Evolutionary conservation across 2,888 invertebrate genomes (phyloP).

Genomic region (Ryuthela nishihirai): DNA sequence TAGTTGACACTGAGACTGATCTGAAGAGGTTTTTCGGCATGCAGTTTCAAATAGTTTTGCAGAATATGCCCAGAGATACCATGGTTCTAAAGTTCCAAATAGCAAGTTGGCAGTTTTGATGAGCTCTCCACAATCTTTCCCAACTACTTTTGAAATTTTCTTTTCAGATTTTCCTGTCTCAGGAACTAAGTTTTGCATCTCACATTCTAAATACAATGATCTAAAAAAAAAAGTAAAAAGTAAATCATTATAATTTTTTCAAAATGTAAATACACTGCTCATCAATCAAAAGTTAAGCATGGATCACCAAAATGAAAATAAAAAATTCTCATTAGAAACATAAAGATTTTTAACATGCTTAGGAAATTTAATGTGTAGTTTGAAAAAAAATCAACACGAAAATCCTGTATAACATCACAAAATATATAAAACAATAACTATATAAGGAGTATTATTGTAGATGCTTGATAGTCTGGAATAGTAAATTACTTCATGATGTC

Average conservation of each 20-base stretch:
- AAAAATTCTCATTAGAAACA: neutral
- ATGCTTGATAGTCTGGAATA: too few species aligned
- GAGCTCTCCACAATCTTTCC: slow-evolving; percentile 57
- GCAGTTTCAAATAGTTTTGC: slow-evolving; percentile 46
- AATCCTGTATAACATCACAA: too few species aligned
- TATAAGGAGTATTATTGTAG: too few species aligned
- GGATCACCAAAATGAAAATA: neutral
- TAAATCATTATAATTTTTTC: neutral
- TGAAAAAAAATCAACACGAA: too few species aligned
- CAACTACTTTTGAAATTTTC: slow-evolving; percentile 8
- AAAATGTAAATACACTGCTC: too few species aligned
- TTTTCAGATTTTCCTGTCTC: neutral
- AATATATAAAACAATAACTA: too few species aligned
- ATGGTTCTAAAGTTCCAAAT: slow-evolving; percentile 76
- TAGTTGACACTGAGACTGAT: neutral
- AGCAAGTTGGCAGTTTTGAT: slow-evolving; percentile 78
- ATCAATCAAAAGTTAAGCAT: too few species aligned
- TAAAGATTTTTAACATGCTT: too few species aligned
- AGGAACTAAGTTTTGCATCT: neutral
- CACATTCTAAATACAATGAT: slow-evolving; percentile 27
- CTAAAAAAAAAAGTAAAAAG: slow-evolving; percentile 4
- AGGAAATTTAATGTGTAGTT: too few species aligned
- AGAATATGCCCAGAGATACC: slow-evolving; percentile 74
- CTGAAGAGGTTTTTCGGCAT: slow-evolving; percentile 39
- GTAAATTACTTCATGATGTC: too few species aligned